A percentile compares a stretch with the other conserved stretches of the same genome.
These are phyloP conservation scores for Pagrus major DNA, from an alignment of 2,113 vertebrate species.

Conservation along the genomic window DNA sequence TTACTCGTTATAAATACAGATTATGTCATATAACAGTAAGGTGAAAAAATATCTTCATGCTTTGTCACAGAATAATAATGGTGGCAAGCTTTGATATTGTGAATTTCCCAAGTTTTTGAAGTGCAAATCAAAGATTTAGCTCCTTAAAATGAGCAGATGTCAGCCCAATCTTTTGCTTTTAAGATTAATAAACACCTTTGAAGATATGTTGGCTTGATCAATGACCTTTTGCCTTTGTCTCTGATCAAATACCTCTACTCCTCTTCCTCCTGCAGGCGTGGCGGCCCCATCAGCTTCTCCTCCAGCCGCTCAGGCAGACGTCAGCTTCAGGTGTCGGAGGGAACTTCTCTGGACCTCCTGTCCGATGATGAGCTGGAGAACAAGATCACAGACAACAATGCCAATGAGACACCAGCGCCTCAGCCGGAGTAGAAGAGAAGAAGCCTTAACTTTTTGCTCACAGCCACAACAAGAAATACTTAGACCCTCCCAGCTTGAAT, in stretches of 20 bases:
- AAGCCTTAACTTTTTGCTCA: background rate
- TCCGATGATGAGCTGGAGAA: constrained; percentile 95
- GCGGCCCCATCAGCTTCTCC: constrained; percentile 93
- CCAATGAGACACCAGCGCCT: constrained; percentile 88
- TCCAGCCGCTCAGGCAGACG: constrained; percentile 93
- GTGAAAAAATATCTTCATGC: no score
- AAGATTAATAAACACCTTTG: no score
- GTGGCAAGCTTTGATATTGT: no score
- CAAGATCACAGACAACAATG: constrained; percentile 89
- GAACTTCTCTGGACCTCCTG: constrained; percentile 85
- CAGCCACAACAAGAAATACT: background rate
- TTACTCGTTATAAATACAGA: no score
- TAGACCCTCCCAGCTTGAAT: constrained; percentile 1
- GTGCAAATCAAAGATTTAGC: no score
- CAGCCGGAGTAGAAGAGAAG: constrained; percentile 88
- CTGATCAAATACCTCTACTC: background rate
- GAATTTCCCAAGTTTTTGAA: no score
- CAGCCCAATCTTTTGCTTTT: no score
- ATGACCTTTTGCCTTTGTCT: background rate
- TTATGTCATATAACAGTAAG: no score
- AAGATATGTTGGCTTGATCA: background rate
- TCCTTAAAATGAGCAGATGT: no score
- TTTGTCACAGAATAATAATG: no score
- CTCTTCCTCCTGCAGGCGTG: constrained; percentile 82
- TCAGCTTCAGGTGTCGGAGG: constrained; percentile 94